A percentile compares a stretch with the other conserved stretches of the same genome.
These are phyloP conservation scores for Capreolus pygargus DNA, from an alignment of 2,113 vertebrate genomes.

Conservation along the genomic window DNA sequence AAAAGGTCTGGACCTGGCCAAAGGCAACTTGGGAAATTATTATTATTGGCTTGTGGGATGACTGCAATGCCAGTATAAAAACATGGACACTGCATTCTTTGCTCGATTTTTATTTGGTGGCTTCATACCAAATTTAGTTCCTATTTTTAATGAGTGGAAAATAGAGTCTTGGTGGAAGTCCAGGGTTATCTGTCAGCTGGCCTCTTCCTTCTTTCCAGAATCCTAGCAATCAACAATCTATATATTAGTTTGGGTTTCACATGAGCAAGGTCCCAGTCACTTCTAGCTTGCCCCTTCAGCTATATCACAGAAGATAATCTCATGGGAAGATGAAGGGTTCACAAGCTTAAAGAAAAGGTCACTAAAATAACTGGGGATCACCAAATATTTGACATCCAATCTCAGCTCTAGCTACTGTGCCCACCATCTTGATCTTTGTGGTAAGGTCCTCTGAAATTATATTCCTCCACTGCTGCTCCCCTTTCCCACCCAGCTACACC, in stretches of 20 bases:
- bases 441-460: not conserved
- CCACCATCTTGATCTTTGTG: not conserved
- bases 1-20: not conserved
- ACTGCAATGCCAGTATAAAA: not conserved
- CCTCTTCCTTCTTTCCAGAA: constrained; percentile 6
- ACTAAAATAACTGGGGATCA: not conserved
- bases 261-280: not conserved
- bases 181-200: not conserved
- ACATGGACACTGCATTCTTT: not conserved
- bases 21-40: not conserved
- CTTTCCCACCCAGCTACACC: not conserved
- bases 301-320: not conserved
- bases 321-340: not conserved
- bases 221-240: not conserved
- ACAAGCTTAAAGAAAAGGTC: not conserved
- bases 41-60: not conserved
- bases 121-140: not conserved
- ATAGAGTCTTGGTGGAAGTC: not conserved
- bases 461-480: not conserved
- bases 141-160: not conserved
- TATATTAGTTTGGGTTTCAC: not conserved
- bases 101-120: not conserved
- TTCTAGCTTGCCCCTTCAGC: not conserved
- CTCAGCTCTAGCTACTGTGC: not conserved
- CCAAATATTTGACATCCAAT: not conserved